A percentile compares a stretch with the other conserved stretches of the same genome.
phyloP scores from a whole-genome alignment of 2,888 invertebrate genomes.

The Orthonevra nobilis region DNA sequence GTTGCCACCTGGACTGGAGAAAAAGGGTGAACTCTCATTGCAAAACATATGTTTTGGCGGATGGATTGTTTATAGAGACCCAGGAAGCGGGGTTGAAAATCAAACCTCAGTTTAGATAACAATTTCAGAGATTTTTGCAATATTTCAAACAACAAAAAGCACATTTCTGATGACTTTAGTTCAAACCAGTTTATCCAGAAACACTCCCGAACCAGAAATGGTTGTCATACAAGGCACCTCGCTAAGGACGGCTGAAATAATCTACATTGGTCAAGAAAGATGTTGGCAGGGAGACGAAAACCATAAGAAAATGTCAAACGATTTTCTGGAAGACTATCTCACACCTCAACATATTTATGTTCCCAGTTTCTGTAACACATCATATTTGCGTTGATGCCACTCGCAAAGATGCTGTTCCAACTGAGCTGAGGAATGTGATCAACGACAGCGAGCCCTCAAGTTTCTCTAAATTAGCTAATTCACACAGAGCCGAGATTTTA shows the following conservation, averaged over 20 bases:
- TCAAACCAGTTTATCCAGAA: background rate
- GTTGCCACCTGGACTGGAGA: too few relatives aligned
- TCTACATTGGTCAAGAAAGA: background rate
- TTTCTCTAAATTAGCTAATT: background rate
- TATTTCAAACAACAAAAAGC: background rate
- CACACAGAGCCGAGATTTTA: background rate
- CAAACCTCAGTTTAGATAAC: conserved; percentile 2
- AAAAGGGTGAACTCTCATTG: background rate
- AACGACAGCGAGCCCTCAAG: background rate
- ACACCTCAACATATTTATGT: background rate
- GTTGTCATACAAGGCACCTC: background rate
- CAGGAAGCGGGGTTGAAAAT: conserved; percentile 10
- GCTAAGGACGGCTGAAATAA: background rate
- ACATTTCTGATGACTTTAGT: background rate
- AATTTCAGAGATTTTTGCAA: background rate
- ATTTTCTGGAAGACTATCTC: background rate
- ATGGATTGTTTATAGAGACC: background rate
- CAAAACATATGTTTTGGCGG: conserved; percentile 1
- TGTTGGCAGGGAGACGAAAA: too few relatives aligned
- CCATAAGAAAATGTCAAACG: background rate
- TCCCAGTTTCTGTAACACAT: background rate
- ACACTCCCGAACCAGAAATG: conserved; percentile 4
- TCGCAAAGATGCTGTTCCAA: too few relatives aligned
- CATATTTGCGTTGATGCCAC: background rate
- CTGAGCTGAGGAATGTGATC: background rate